These are phyloP conservation scores for Salvelinus fontinalis DNA, from an alignment of 2,113 vertebrate genomes.

Conservation along the genomic window DNA sequence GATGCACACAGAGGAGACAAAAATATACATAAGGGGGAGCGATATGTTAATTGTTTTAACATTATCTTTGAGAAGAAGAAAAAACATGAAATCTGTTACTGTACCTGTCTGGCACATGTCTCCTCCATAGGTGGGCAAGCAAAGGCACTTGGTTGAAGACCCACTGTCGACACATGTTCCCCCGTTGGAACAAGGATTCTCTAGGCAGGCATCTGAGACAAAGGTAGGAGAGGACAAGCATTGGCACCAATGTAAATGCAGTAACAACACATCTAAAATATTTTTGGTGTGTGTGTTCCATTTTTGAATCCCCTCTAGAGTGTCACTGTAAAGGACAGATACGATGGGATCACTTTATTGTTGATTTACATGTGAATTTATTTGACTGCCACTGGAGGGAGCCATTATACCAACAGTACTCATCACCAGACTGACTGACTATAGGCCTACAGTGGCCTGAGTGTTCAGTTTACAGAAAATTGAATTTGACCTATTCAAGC, in stretches of 20 bases:
- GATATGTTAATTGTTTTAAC: too few species aligned
- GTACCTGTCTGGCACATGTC: constrained; percentile 84
- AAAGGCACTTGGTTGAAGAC: constrained; percentile 72
- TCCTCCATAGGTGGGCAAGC: constrained; percentile 88
- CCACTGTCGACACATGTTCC: constrained; percentile 86
- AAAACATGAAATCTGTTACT: constrained; percentile 23
- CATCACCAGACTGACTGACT: constrained; percentile 10
- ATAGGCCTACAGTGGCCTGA: too few species aligned
- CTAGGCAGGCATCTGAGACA: constrained; percentile 82
- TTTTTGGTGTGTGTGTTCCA: not conserved
- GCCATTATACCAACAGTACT: constrained; percentile 3
- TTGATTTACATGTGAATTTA: not conserved
- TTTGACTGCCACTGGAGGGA: constrained; percentile 40
- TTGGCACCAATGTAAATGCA: not conserved
- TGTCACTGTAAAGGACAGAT: not conserved
- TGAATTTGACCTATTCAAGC: too few species aligned
- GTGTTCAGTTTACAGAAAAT: too few species aligned
- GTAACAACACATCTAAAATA: not conserved
- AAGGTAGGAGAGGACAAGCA: not conserved
- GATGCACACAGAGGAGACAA: not conserved
- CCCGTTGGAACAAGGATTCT: constrained; percentile 88
- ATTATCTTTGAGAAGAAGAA: too few species aligned
- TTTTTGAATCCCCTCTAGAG: not conserved
- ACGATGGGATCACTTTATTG: too few species aligned
- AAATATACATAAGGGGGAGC: not conserved